phyloP scores from a whole-genome alignment of 2,888 invertebrate genomes.

The Strigamia crassipes region DNA sequence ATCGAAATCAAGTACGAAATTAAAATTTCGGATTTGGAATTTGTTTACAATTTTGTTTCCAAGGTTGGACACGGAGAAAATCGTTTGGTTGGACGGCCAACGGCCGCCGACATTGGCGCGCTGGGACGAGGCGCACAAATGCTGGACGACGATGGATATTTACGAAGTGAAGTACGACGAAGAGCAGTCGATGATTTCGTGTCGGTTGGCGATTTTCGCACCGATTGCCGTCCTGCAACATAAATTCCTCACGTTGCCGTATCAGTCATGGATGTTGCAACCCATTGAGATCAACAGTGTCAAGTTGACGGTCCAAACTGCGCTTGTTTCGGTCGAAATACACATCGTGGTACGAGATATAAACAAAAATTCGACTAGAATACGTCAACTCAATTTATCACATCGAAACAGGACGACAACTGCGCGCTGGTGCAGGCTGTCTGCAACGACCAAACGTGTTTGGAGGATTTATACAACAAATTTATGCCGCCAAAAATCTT shows the following conservation, averaged over 20 bases:
- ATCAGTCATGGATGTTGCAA: conserved; percentile 7
- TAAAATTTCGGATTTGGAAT: not conserved
- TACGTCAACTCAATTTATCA: not conserved
- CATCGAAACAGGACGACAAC: not conserved
- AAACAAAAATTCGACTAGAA: too few species aligned
- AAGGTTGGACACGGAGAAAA: not conserved
- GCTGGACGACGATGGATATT: conserved; percentile 32
- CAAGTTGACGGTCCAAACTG: conserved; percentile 3
- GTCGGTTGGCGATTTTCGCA: not conserved
- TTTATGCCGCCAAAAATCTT: not conserved
- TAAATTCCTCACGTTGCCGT: conserved; percentile 33
- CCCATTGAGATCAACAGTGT: not conserved
- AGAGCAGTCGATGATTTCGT: not conserved
- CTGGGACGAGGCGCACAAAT: not conserved
- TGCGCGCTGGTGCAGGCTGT: not conserved
- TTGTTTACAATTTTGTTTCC: conserved; percentile 7
- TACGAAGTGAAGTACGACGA: conserved; percentile 44
- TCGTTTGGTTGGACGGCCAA: conserved; percentile 43
- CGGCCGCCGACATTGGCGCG: not conserved
- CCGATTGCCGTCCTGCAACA: conserved; percentile 36
- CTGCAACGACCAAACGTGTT: not conserved
- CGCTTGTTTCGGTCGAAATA: not conserved
- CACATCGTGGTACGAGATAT: not conserved
- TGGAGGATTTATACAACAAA: conserved; percentile 1
- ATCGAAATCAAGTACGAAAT: not conserved